Percentiles rank a stretch among this genome's conserved stretches.
phyloP scores from a whole-genome alignment of 1,140 invertebrate genomes.

The Pachyrhynchus sulphureomaculatus region DNA sequence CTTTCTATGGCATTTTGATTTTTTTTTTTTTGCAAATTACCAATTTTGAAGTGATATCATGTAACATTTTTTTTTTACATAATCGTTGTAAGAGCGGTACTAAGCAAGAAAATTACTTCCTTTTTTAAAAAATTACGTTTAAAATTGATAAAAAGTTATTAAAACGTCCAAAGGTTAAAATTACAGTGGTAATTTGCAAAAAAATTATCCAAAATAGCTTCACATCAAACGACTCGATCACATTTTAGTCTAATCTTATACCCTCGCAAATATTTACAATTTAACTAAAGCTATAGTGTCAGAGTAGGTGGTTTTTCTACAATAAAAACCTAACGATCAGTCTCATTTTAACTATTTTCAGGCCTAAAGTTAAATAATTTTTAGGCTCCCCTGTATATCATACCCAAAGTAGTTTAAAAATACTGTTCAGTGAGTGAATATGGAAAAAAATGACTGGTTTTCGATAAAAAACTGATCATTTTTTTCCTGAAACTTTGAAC shows the following conservation, averaged over 20 bases:
- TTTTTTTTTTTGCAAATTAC: not conserved
- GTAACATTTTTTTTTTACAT: too few relatives aligned
- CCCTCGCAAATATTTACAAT: not conserved
- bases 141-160: too few relatives aligned
- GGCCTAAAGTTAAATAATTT: not conserved
- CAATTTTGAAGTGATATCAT: too few relatives aligned
- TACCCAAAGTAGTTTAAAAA: not conserved
- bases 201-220: not conserved
- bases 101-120: too few relatives aligned
- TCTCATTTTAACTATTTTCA: constrained; percentile 15
- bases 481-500: too few relatives aligned
- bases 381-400: not conserved
- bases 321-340: constrained; percentile 13
- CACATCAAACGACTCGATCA: not conserved
- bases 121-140: too few relatives aligned
- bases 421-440: not conserved
- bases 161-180: too few relatives aligned
- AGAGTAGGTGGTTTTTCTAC: constrained; percentile 6
- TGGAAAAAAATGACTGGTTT: too few relatives aligned
- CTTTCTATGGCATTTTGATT: not conserved
- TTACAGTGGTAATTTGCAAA: too few relatives aligned
- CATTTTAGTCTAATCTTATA: not conserved
- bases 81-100: too few relatives aligned
- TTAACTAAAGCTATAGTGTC: constrained; percentile 7
- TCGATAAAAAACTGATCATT: too few relatives aligned